Percentiles rank a stretch among this genome's conserved stretches.
Conservation (phyloP, 2,797 vertebrate genomes). For the Hyperoplus immaculatus region DNA sequence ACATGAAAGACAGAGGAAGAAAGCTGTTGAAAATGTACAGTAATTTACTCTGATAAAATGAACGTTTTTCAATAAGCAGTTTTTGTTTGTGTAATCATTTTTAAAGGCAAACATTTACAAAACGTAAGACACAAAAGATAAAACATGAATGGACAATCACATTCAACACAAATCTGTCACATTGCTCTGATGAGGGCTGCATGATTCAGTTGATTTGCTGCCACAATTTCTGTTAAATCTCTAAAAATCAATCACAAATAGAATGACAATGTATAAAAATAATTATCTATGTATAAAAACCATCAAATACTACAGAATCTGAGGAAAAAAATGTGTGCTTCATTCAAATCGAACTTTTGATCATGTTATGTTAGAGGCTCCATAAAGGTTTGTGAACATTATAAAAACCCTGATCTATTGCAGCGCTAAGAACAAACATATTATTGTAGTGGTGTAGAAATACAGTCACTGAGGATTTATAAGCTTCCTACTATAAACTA, state of each 20-base stretch:
- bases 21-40: constrained; percentile 19
- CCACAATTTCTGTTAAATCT: constrained; percentile 9
- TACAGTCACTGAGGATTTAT: background rate
- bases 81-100: constrained; percentile 30
- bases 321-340: constrained; percentile 7
- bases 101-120: constrained; percentile 66
- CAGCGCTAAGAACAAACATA: background rate
- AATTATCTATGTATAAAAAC: constrained; percentile 26
- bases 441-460: background rate
- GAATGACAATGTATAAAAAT: constrained; percentile 55
- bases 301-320: constrained; percentile 20
- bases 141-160: constrained; percentile 28
- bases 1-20: background rate
- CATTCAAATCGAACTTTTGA: background rate
- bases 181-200: constrained; percentile 25
- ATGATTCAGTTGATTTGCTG: background rate
- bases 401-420: constrained; percentile 6
- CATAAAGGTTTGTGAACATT: background rate
- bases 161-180: background rate
- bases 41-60: constrained; percentile 48
- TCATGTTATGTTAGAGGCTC: background rate
- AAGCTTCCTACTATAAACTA: background rate
- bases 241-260: constrained; percentile 17
- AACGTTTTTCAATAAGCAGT: constrained; percentile 38
- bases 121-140: constrained; percentile 62